These are phyloP conservation scores for Cyaniris semiargus DNA, from an alignment of 2,888 invertebrate species.

Conservation along the genomic window DNA sequence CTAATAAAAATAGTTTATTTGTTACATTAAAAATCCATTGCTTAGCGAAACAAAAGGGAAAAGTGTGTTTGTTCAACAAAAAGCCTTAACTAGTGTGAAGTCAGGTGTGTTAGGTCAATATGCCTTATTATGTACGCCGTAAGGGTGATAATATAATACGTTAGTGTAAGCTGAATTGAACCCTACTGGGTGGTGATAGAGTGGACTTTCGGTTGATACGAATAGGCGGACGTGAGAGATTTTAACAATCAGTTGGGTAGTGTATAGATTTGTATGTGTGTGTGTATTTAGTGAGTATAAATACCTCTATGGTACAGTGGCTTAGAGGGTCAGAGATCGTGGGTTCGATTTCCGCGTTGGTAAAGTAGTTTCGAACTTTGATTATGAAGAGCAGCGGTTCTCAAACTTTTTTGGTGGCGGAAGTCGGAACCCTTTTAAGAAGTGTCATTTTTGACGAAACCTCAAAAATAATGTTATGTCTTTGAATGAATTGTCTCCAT, in stretches of 20 bases:
- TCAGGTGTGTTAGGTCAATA: background rate
- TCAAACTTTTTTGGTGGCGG: no score
- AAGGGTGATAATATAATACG: background rate
- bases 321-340: no score
- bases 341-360: no score
- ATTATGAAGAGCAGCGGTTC: no score
- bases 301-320: no score
- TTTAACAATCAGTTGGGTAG: background rate
- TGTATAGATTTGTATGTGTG: background rate
- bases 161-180: background rate
- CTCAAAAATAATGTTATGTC: no score
- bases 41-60: background rate
- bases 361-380: no score
- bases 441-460: no score
- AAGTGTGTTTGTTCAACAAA: background rate
- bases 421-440: no score
- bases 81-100: background rate
- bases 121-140: background rate
- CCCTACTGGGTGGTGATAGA: background rate
- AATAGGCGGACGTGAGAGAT: background rate
- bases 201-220: background rate
- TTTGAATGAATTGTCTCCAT: no score
- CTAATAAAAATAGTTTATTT: background rate
- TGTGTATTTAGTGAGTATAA: no score
- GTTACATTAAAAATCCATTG: constrained; percentile 8